Percentiles rank a stretch among this genome's conserved stretches.
These are phyloP conservation scores for Lasioglossum calceatum DNA, from an alignment of 2,888 invertebrate genomes.

Conservation along the genomic window DNA sequence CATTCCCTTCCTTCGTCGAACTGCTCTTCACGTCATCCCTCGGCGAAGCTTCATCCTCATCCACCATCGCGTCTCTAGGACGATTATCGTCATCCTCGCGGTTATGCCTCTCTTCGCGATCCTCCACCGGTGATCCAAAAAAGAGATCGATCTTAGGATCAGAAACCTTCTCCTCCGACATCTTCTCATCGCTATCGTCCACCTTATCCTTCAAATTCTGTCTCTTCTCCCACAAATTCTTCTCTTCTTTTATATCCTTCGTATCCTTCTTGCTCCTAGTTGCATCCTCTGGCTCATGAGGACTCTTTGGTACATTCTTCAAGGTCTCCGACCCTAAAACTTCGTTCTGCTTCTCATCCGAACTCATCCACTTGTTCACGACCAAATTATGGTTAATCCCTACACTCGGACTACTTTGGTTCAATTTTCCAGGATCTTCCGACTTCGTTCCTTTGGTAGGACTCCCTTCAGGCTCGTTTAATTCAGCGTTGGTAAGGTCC, in stretches of 20 bases:
- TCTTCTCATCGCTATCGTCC: not conserved
- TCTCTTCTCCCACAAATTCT: constrained; percentile 15
- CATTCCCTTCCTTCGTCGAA: constrained; percentile 14
- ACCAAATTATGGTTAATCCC: not conserved
- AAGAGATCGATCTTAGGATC: constrained; percentile 18
- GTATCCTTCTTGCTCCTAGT: not conserved
- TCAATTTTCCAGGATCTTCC: constrained; percentile 23
- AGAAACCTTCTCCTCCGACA: not conserved
- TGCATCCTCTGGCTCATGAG: not conserved
- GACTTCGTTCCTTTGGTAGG: not conserved
- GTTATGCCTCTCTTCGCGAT: not conserved
- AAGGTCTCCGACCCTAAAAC: not conserved
- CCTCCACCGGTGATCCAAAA: constrained; percentile 43
- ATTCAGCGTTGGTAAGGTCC: not conserved
- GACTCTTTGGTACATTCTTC: not conserved
- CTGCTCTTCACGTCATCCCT: constrained; percentile 13
- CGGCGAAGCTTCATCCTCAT: constrained; percentile 14
- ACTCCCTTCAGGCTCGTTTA: not conserved
- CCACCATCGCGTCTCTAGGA: constrained; percentile 1
- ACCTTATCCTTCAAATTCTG: not conserved
- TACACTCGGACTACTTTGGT: not conserved
- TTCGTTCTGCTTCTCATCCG: not conserved
- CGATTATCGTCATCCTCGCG: not conserved
- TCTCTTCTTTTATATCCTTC: constrained; percentile 6
- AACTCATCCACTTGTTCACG: not conserved